Evolutionary conservation across 2,113 vertebrate genomes (phyloP).

Genomic region (Capreolus pygargus): DNA sequence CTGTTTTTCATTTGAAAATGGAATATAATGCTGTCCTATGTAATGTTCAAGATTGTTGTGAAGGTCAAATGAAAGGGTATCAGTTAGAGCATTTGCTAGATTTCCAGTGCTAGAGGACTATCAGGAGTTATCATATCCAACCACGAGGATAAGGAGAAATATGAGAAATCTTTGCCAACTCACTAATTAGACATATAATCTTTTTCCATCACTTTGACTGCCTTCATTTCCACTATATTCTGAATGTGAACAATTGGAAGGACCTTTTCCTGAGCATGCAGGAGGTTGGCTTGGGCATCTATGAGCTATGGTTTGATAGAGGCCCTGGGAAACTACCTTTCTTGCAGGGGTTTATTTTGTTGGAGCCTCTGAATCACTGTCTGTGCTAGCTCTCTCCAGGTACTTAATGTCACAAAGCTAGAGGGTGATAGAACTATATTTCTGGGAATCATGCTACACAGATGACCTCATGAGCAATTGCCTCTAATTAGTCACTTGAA

Average conservation of each 20-base stretch:
- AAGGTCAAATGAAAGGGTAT: not conserved
- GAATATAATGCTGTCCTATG: not conserved
- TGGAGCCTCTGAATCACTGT: not conserved
- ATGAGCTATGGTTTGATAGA: not conserved
- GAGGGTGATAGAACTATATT: not conserved
- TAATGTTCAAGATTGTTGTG: not conserved
- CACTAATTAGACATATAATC: not conserved
- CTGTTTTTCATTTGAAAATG: conserved; percentile 45
- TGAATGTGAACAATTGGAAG: not conserved
- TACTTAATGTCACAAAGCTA: not conserved
- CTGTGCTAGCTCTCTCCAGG: not conserved
- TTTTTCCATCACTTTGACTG: not conserved
- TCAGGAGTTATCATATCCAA: not conserved
- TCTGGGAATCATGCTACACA: not conserved
- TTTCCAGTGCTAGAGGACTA: not conserved
- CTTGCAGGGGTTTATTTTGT: not conserved
- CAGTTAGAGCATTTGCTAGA: not conserved
- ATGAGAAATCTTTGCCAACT: not conserved
- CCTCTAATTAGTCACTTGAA: not conserved
- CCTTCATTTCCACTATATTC: not conserved
- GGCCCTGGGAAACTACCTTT: not conserved
- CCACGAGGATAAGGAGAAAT: not conserved
- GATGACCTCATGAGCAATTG: not conserved
- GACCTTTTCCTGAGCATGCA: not conserved
- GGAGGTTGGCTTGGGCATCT: not conserved